Evolutionary conservation across 2,797 vertebrate genomes (phyloP).

Genomic region (Natrix natrix): DNA sequence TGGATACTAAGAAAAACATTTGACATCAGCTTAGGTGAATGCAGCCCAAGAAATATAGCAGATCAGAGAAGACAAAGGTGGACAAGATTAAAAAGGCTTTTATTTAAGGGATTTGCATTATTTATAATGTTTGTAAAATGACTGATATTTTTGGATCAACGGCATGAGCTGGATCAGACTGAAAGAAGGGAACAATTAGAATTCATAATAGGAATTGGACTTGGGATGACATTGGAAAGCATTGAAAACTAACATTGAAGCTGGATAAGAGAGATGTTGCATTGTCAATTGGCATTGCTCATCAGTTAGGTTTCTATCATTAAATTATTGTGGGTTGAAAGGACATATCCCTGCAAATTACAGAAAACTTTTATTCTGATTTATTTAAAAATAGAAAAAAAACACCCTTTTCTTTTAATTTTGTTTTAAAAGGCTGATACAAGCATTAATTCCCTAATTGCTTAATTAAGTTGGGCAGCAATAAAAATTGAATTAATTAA

Average conservation of each 20-base stretch:
- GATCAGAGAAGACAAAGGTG: neutral
- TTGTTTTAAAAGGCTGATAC: neutral
- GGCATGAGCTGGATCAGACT: constrained; percentile 14
- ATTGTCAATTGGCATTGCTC: neutral
- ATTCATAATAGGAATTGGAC: constrained; percentile 37
- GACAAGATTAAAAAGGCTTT: neutral
- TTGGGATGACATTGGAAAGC: constrained; percentile 45
- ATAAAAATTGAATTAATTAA: neutral
- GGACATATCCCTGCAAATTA: neutral
- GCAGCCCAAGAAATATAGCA: neutral
- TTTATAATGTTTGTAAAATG: constrained; percentile 9
- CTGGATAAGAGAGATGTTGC: constrained; percentile 2
- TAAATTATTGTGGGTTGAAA: neutral
- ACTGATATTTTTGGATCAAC: constrained; percentile 38
- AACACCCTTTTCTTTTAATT: neutral
- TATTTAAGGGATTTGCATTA: constrained; percentile 15
- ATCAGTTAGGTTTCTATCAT: neutral
- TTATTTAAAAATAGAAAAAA: neutral
- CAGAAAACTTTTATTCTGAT: neutral
- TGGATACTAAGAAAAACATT: neutral
- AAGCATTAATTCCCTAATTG: neutral
- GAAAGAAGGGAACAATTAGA: constrained; percentile 16
- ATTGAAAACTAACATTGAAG: constrained; percentile 45
- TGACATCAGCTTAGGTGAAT: neutral
- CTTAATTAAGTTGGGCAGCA: neutral